Base-by-base conservation (phyloP, 2,113 vertebrate genomes). In the Rallus limicola region DNA sequence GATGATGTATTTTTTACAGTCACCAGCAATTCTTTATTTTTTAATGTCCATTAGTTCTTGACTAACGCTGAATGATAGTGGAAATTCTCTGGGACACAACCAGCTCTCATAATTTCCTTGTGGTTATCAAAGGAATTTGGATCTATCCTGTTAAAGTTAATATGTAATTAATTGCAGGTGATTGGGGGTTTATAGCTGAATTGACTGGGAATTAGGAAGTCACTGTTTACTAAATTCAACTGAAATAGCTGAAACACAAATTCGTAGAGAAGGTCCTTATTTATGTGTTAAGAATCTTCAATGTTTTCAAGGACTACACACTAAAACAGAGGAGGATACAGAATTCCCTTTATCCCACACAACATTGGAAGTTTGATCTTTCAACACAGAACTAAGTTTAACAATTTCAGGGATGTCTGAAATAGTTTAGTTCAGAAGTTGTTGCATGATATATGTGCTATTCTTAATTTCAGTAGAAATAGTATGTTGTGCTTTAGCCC, bases 41-140 rank as follows among this genome's bases (percentile, higher is more conserved):
- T 96, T 93, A 92, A 94, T 88, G 88, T 88, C 96, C 95, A 94
- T 94, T 90, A 91, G 86, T 87, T 83, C 87, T 95, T 94, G 94
- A 91, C 84, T 94, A 95, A 92, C 56, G 65, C 72, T 88, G 79
- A 96, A 67, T 83, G 59, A 91, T 70, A 65, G 92, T 59, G 53
- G 84, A 96, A 94, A 95, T 81, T 92, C 89, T 95, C 42, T 31
- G 40, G 86, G 69, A 94, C 56, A 91, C 86, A 91, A 90, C 44
- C 50, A 65, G 75, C 31, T 76, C 65, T 92, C 72, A 50, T 44
- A 40, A 29, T 76, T 94, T 93, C 63, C 70, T 89, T 0, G 2
- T 83, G 76, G 68, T 90, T 96, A 94, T 93, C 89, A 83, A 86
- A 95, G 62, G 87, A 90, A 95, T 86, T 91, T 80, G 80, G 67